Conservation (phyloP, 2,113 vertebrate genomes). For the Reinhardtius hippoglossoides region DNA sequence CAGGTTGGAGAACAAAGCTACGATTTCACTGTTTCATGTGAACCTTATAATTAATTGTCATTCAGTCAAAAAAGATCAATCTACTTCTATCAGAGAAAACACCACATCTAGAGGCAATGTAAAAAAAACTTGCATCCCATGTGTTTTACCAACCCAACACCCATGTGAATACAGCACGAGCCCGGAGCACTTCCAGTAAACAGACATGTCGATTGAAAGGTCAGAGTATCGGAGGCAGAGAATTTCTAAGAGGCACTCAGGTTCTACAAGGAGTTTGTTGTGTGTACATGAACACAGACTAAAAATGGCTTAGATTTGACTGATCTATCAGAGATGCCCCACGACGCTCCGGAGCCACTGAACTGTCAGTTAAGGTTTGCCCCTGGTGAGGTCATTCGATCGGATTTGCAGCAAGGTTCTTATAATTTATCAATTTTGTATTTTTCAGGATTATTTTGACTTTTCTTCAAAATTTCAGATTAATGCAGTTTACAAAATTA, state of each 20-base stretch:
- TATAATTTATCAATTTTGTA: neutral
- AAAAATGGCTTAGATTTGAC: constrained; percentile 29
- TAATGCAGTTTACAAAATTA: neutral
- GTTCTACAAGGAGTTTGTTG: constrained; percentile 11
- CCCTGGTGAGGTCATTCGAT: neutral
- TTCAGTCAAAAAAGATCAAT: neutral
- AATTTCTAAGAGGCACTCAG: constrained; percentile 29
- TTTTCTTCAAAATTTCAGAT: too few relatives aligned
- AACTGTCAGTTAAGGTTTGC: neutral
- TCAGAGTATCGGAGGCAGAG: neutral
- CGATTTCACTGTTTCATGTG: neutral
- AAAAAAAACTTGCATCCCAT: constrained; percentile 1
- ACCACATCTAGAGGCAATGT: neutral
- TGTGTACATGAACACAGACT: constrained; percentile 1
- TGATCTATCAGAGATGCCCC: constrained; percentile 18
- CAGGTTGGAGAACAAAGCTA: neutral
- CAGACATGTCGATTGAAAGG: constrained; percentile 35
- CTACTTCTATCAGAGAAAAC: neutral
- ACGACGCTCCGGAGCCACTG: neutral
- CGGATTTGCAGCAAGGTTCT: neutral
- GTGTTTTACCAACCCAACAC: constrained; percentile 12
- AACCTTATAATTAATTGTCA: neutral
- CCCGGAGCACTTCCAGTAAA: constrained; percentile 39
- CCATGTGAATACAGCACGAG: constrained; percentile 14
- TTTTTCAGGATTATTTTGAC: neutral